Conservation (phyloP, 2,888 invertebrate genomes). For the Icerya purchasi region DNA sequence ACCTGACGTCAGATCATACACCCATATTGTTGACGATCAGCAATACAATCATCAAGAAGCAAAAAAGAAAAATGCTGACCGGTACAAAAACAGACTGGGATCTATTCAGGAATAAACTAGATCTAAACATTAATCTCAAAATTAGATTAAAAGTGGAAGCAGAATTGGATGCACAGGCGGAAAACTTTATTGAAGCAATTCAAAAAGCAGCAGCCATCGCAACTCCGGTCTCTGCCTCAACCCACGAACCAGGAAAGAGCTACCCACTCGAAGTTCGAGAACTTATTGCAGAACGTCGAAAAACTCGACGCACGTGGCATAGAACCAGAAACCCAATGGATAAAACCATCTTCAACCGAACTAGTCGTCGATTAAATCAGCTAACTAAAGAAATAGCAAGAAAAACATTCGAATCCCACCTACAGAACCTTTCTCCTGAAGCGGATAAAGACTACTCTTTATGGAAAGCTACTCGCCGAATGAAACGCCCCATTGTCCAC, state of each 20-base stretch:
- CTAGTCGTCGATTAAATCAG: background rate
- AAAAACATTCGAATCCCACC: background rate
- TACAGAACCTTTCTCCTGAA: too few species aligned
- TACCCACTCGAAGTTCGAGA: background rate
- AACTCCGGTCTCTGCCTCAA: background rate
- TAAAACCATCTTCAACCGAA: background rate
- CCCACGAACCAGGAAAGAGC: background rate
- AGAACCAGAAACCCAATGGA: background rate
- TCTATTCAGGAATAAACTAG: background rate
- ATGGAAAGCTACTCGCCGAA: too few species aligned
- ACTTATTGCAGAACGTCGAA: background rate
- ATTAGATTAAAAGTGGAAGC: background rate
- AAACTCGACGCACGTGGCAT: background rate
- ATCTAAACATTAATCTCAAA: background rate
- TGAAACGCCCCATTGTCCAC: too few species aligned
- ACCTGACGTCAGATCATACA: background rate
- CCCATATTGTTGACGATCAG: background rate
- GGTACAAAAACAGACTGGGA: background rate
- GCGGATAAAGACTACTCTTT: too few species aligned
- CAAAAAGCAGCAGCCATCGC: background rate
- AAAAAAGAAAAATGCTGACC: background rate
- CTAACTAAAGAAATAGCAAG: background rate
- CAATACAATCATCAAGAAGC: background rate
- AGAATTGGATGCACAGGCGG: background rate
- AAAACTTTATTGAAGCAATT: background rate